A percentile compares a stretch with the other conserved stretches of the same genome.
Evolutionary conservation across 2,888 invertebrate species (phyloP).

Genomic region (Ophonus ardosiacus): DNA sequence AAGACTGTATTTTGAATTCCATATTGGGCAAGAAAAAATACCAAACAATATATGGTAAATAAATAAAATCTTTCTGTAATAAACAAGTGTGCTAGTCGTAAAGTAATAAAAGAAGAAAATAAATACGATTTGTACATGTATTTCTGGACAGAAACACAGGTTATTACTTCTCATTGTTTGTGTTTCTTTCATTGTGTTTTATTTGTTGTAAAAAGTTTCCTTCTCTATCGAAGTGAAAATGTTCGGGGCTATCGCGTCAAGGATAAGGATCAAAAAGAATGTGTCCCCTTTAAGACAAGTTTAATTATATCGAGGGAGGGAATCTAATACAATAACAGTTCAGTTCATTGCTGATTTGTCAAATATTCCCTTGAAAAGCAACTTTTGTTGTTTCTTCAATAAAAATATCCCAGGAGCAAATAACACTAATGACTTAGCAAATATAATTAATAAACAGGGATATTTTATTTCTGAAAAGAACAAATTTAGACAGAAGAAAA

Average conservation of each 20-base stretch:
- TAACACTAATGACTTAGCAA: conserved; percentile 12
- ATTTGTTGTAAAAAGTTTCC: conserved; percentile 13
- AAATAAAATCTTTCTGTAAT: not conserved
- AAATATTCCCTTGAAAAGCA: conserved; percentile 40
- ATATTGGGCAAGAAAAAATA: too few species aligned
- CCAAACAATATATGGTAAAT: too few species aligned
- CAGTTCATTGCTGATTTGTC: conserved; percentile 44
- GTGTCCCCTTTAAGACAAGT: conserved; percentile 33
- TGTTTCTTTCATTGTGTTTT: not conserved
- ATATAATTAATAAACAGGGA: conserved; percentile 11
- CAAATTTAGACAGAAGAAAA: not conserved
- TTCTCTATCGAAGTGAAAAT: conserved; percentile 9
- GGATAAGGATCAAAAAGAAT: conserved; percentile 31
- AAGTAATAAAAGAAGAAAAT: not conserved
- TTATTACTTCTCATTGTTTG: not conserved
- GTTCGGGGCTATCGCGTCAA: conserved; percentile 1
- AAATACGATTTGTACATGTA: not conserved
- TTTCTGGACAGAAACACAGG: not conserved
- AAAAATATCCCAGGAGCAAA: conserved; percentile 30
- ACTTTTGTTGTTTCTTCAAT: conserved; percentile 35
- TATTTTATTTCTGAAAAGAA: not conserved
- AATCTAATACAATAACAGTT: conserved; percentile 48
- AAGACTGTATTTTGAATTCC: too few species aligned
- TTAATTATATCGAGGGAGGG: conserved; percentile 41
- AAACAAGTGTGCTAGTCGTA: not conserved